phyloP scores from a whole-genome alignment of 2,888 invertebrate genomes.

The Rotaria magnacalcarata region DNA sequence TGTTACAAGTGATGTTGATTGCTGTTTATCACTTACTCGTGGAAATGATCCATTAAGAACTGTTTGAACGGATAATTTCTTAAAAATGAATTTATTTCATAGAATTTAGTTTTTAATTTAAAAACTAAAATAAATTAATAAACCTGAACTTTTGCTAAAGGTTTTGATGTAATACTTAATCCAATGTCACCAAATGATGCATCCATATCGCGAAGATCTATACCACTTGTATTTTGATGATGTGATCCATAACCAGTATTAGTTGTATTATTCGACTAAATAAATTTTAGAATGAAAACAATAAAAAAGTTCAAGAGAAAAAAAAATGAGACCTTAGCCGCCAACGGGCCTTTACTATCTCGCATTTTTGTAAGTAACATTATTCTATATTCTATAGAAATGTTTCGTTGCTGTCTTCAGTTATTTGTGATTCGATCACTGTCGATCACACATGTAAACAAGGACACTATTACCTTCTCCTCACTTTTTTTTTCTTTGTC shows the following conservation, averaged over 20 bases:
- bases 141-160: constrained; percentile 23
- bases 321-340: no score
- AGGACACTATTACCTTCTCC: no score
- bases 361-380: no score
- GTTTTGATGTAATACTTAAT: constrained; percentile 26
- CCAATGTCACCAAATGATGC: constrained; percentile 32
- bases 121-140: no score
- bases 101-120: not conserved
- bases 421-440: no score
- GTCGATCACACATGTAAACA: no score
- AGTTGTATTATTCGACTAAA: not conserved
- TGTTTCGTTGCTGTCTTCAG: no score
- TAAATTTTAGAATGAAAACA: not conserved
- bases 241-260: not conserved
- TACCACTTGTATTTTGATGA: not conserved
- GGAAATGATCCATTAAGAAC: constrained; percentile 27
- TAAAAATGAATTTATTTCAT: not conserved
- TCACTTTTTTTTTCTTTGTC: no score
- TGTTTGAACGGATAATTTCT: constrained; percentile 24
- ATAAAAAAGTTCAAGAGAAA: no score
- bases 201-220: constrained; percentile 16
- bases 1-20: not conserved
- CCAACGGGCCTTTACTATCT: no score
- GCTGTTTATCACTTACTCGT: not conserved
- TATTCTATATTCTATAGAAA: no score